Base-by-base conservation (phyloP, 2,797 vertebrate genomes). In the Artibeus lituratus region DNA sequence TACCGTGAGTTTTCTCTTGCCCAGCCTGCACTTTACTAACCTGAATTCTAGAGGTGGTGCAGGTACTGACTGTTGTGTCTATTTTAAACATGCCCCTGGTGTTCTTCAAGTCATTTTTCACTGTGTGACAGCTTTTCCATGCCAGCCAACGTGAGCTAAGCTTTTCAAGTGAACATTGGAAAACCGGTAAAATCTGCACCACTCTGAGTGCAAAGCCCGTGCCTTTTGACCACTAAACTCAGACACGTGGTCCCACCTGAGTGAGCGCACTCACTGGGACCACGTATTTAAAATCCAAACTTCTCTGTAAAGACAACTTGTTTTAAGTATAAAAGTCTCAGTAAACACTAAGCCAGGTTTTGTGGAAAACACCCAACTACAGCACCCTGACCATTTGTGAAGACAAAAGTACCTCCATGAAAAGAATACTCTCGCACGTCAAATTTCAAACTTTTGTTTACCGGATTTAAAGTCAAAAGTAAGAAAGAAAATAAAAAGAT, bases 131-230 rank as follows among this genome's bases (percentile, higher is more conserved):
- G 10, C 37, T 96, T 94, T 74, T 39, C 51, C 70, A 77, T 91
- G 77, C 87, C 51, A 83, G 19, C 3, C 47, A 83, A 89, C 87
- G 90, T 97, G 37, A 96, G 59, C 44, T 87, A 87, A 93, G 69
- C 44, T 92, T 95, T 96, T 85, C 73, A 83, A 80, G 51, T 65
- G 55, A 91, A 95, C 94, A 95, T 44, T 73, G 86, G 62, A 91
- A 96, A 97, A 85, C 44, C 93, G 73, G 77, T 88, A 91, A 95
- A 97, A 90, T 67, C 73, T 53, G 59, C 0, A 69, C 19, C 53
- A 26, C 22, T 57, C 62, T 83, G 39, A 74, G 26, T 49, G 2
- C 62, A 62, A 72, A 32, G 18, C 53, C 62, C 9, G 0, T 72
- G 26, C 86, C 84, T 94, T 94, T 35, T 87, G 42, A 94, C 62